Base-by-base conservation (phyloP, 2,888 invertebrate genomes). In the Melinaea marsaeus region DNA sequence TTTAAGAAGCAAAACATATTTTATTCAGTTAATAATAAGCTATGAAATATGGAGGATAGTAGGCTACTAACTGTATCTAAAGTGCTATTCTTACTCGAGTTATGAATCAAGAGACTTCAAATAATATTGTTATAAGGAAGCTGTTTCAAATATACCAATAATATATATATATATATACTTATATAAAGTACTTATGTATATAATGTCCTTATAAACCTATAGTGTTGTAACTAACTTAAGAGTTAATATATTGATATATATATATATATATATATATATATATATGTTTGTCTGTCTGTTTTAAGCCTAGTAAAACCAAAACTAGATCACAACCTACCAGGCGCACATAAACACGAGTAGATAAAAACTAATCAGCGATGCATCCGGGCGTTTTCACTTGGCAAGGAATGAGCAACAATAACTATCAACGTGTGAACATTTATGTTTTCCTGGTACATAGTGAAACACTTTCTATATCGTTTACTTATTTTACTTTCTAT, bases 331-430 rank as follows among this genome's bases (percentile, higher is more conserved):
- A 32, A 51, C 22, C 32, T 51, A 32, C 32, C 9, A 22, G 32
- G 22, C 54, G 13, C 55, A 62, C 64, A 63, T 60, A 70, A 65
- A 64, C 47, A 48, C 62, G 56, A 64, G 61, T 65, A 78, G 84
- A 86, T 86, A 86, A 85, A 84, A 81, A 78, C 74, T 74, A 83
- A 84, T 83, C 80, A 76, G 69, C 73, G 61, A 67, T 63, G 76
- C 84, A 84, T 88, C 88, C 86, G 86, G 83, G 81, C 83, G 85
- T 80, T 88, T 88, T 87, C 88, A 85, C 86, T 73, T 77, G 72
- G 71, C 75, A 71, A 76, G 79, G 77, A 79, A 81, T 78, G 74
- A 76, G 69, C 73, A 79, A 81, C 85, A 84, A 84, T 83, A 57
- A 64, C 66, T 66, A 66, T 66, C 69, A 62, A 68, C 70, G 68